Base-by-base conservation (phyloP, 2,888 invertebrate species). In the Adineta ricciae region DNA sequence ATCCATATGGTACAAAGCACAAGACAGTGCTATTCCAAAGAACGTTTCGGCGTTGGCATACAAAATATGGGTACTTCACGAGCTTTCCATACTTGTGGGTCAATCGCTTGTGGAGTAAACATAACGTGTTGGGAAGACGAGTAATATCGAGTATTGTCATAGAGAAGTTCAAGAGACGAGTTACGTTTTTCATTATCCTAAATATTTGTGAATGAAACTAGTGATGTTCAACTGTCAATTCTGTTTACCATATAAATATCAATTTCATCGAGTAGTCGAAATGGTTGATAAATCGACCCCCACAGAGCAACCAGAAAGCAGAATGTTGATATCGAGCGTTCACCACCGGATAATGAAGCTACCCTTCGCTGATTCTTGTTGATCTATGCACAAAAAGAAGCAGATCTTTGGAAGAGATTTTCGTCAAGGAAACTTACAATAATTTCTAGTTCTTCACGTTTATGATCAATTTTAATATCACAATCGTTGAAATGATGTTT, bases 211-310 rank as follows among this genome's bases (percentile, higher is more conserved):
- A n/a, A n/a, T 4, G 11, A 11, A 46, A 46, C 5, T 46, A 46
- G 46, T 11, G 46, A 46, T 8, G 46, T 46, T 46, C 5, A 46
- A 46, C 11, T 46, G 11, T 46, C 5, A 46, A 64, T 27, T 7
- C 3, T 2, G 84, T 27, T 84, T 84, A 83, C 96, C 94, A 97
- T 96, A 89, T 95, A 97, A 0, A 97, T 96, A 89, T 97, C 97
- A 89, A 96, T 97, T 92, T 98, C 97, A 90, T 97, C 97, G 88
- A 97, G 88, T 92, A 90, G 96, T 94, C 92, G 94, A 94, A 98
- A 97, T 0, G 98, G 97, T 88, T 95, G 93, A 88, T 94, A 94
- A 89, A 95, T 94, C 87, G 94, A 94, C 86, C 95, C 94, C 98
- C 98, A 98, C 50, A 98, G 92, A 50, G 97, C 93, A 91, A 97